Evolutionary conservation across 64 coral and sea anemone genomes (phyloP), one percentile per base, ranked within the genome.

Genomic region (Platygyra sinensis): DNA sequence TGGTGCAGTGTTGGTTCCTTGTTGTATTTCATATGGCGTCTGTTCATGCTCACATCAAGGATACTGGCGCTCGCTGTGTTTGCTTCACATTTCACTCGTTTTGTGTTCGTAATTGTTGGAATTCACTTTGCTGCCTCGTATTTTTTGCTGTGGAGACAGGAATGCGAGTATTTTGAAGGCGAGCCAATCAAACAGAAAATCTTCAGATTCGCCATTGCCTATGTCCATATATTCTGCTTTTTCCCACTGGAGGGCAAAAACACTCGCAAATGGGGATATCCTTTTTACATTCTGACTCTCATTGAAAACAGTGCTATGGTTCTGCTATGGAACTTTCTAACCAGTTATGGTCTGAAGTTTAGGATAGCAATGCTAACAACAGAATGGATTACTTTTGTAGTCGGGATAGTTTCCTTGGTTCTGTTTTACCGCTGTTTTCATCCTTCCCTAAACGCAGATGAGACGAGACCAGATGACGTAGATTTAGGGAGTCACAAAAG

Each of bases 401-500:
- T 52, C 14, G 81, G 81, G 24, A 2, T 85, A 4, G 13, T 71
- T 28, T 39, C 81, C n/a, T 16, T 85, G 38, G 42, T 29, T 27
- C 50, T 85, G n/a, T 85, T 85, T 51, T 85, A 85, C n/a, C 81
- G 81, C 18, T 72, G 24, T 25, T 85, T 85, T 71, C 81, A 85
- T 27, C 81, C 81, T 0, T 39, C 81, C 0, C 24, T 50, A 15
- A 50, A 64, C 38, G 15, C 61, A 30, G 4, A 22, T n/a, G 51
- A 27, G 24, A 19, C 14, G 24, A 46, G 27, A 61, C 38, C 31
- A 14, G 81, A 81, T 19, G 63, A 71, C 11, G 14, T 30, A 25
- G 81, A 71, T 71, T 38, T n/a, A 42, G 30, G 1, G 2, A 6
- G 39, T 28, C 13, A 50, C 7, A 67, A 33, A 12, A 24, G 19